These are phyloP conservation scores for Takifugu bimaculatus DNA, from an alignment of 2,113 vertebrate species.

Conservation along the genomic window DNA sequence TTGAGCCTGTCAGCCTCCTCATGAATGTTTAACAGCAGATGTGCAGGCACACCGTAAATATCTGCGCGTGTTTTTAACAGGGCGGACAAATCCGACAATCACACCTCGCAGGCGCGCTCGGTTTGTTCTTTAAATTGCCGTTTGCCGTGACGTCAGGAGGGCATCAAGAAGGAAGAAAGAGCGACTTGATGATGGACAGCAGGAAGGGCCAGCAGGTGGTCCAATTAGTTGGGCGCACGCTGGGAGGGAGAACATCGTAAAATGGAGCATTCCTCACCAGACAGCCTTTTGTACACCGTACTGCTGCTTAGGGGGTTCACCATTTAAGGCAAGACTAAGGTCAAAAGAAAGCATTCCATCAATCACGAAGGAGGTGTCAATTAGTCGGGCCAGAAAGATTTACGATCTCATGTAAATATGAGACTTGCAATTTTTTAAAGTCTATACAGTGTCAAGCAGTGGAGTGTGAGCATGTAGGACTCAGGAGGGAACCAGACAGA, in stretches of 20 bases:
- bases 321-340: neutral
- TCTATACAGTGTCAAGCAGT: too few relatives aligned
- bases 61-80: neutral
- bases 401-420: neutral
- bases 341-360: neutral
- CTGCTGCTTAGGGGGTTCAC: neutral
- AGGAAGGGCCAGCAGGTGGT: constrained; percentile 36
- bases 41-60: neutral
- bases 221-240: constrained; percentile 48
- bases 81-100: neutral
- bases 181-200: constrained; percentile 43
- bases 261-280: constrained; percentile 3
- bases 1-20: constrained; percentile 23
- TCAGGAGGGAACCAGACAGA: neutral
- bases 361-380: neutral
- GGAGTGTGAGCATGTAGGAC: neutral
- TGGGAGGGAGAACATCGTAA: constrained; percentile 21
- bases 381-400: neutral
- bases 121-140: constrained; percentile 4
- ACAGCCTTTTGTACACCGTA: constrained; percentile 5
- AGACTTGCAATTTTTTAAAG: neutral
- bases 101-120: too few relatives aligned
- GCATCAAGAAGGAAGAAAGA: constrained; percentile 44
- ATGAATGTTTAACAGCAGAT: constrained; percentile 21
- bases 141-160: constrained; percentile 44